Conservation (phyloP, 2,113 vertebrate species). For the Planiliza haematocheilus region DNA sequence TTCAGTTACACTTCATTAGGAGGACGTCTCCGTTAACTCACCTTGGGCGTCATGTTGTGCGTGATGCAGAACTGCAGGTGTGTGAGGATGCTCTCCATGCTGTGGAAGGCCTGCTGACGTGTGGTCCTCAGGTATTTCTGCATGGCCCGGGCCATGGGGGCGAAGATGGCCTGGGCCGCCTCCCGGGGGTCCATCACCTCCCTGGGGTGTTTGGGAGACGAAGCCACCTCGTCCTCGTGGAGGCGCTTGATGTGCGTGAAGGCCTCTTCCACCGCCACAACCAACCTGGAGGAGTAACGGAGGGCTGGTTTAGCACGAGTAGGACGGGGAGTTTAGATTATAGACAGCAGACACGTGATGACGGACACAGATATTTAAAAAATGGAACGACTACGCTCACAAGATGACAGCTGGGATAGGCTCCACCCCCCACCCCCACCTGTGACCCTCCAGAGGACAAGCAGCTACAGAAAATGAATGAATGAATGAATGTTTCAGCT, state of each 20-base stretch:
- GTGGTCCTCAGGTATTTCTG: slow-evolving; percentile 97
- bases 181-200: slow-evolving; percentile 97
- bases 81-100: slow-evolving; percentile 98
- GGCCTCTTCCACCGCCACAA: slow-evolving; percentile 96
- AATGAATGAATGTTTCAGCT: too few species aligned
- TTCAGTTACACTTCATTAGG: too few species aligned
- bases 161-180: slow-evolving; percentile 96
- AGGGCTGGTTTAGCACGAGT: neutral
- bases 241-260: slow-evolving; percentile 97
- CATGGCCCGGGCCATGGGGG: slow-evolving; percentile 98
- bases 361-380: too few species aligned
- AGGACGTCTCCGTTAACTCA: slow-evolving; percentile 43
- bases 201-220: slow-evolving; percentile 87
- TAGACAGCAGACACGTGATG: too few species aligned
- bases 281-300: slow-evolving; percentile 82
- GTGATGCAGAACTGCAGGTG: slow-evolving; percentile 99
- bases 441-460: too few species aligned
- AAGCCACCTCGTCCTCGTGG: slow-evolving; percentile 88
- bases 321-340: too few species aligned
- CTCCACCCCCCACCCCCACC: too few species aligned
- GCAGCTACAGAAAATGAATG: too few species aligned
- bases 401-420: too few species aligned
- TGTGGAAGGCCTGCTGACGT: slow-evolving; percentile 96
- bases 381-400: too few species aligned
- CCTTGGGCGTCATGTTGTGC: slow-evolving; percentile 98